Evolutionary conservation across 2,888 invertebrate species (phyloP).

Genomic region (Mythimna ferrago): DNA sequence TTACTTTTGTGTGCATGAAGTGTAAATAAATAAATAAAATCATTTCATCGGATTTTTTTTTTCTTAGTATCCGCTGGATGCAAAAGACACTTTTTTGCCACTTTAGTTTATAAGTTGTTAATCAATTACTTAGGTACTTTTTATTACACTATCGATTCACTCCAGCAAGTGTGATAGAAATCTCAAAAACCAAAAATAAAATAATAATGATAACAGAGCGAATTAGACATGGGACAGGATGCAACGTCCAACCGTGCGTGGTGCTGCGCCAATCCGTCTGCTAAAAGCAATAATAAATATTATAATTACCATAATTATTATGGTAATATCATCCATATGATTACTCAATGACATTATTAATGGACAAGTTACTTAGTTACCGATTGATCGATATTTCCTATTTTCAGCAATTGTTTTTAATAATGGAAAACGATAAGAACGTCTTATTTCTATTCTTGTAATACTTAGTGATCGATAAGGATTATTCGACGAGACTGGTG

Average conservation of each 20-base stretch:
- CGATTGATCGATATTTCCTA: background rate
- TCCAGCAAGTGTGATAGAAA: too few species aligned
- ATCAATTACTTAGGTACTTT: too few species aligned
- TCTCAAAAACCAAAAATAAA: too few species aligned
- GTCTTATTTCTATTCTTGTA: background rate
- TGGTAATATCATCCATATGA: background rate
- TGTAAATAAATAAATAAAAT: too few species aligned
- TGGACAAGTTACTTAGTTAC: background rate
- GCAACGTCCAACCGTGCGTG: background rate
- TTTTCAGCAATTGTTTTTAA: background rate
- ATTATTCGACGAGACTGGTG: background rate
- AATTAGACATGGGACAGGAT: background rate
- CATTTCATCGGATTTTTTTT: too few species aligned
- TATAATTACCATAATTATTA: background rate
- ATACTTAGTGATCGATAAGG: background rate
- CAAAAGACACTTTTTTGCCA: too few species aligned
- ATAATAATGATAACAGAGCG: too few species aligned
- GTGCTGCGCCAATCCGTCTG: background rate
- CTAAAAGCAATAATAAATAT: background rate
- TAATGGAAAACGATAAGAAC: background rate
- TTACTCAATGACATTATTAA: background rate
- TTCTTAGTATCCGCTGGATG: too few species aligned
- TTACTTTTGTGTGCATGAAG: too few species aligned
- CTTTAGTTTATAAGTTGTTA: too few species aligned
- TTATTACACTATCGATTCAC: too few species aligned